These are phyloP conservation scores for Felis chaus DNA, from an alignment of 2,113 vertebrate species.

Conservation along the genomic window DNA sequence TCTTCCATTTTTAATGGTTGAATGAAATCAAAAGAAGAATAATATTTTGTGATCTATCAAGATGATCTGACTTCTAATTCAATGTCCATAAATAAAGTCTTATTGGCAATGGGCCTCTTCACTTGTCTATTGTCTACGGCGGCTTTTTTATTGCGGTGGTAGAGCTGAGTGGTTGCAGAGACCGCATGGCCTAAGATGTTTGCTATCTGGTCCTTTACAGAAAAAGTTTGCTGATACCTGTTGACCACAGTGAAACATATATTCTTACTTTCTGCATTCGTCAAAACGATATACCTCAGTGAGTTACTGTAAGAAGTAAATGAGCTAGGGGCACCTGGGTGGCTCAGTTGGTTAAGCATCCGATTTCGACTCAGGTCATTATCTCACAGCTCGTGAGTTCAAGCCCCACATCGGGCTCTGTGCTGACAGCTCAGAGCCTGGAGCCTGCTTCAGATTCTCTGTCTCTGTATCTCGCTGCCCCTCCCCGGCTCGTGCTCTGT, in stretches of 20 bases:
- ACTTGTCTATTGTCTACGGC: not conserved
- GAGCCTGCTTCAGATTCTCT: too few species aligned
- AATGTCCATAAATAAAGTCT: not conserved
- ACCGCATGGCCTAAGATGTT: accelerated
- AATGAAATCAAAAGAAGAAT: not conserved
- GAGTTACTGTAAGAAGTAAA: not conserved
- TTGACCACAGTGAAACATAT: not conserved
- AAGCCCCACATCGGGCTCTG: too few species aligned
- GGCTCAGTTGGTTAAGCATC: too few species aligned
- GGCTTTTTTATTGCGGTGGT: not conserved
- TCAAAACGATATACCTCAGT: not conserved
- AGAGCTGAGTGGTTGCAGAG: not conserved
- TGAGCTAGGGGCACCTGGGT: not conserved
- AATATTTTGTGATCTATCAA: not conserved
- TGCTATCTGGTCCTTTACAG: not conserved
- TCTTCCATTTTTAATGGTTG: not conserved
- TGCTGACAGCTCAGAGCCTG: too few species aligned
- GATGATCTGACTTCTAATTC: not conserved
- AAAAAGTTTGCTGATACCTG: not conserved
- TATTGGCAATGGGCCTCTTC: not conserved
- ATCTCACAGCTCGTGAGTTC: too few species aligned
- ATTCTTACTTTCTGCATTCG: not conserved
- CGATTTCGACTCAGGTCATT: too few species aligned
- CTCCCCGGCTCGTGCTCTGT: too few species aligned
- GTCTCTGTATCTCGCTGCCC: too few species aligned